Evolutionary conservation across 2,113 vertebrate species (phyloP), one percentile per base, ranked within the genome.

Genomic region (Shinisaurus crocodilurus): DNA sequence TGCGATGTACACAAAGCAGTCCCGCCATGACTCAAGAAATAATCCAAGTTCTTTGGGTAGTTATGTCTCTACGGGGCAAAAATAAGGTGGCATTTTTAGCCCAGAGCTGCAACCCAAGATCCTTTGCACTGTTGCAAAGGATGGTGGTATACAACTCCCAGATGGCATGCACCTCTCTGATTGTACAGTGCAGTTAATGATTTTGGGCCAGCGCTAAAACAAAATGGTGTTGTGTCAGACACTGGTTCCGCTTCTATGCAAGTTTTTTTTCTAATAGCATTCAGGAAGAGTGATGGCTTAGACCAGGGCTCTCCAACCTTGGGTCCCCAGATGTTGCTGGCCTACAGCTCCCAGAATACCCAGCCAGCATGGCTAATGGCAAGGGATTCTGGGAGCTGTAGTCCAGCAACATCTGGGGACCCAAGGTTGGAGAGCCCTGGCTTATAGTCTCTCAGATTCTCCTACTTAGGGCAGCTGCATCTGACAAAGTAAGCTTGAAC

Each of bases 181-280:
- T 32, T 10, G 13, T 80, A 16, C 45, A 1, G 4, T 84, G 60
- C 37, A 67, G 29, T 37, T 40, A 48, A 88, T 50, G 6, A 20
- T 54, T 43, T 20, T 37, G 32, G 20, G 3, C 8, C 16, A 32
- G 69, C 29, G 37, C 6, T 75, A n/a, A 76, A 50, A 77, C 37
- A 40, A 15, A 60, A 43, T 25, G 8, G 3, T 3, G 1, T 40
- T 27, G 90, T 92, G 90, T 95, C 92, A 94, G 96, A 97, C 97
- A 97, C 98, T 98, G 97, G 90, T 98, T 98, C 97, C 96, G 97
- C 97, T 97, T 97, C 97, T 95, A 97, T 96, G 91, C 83, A 96
- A 92, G 88, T 87, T 95, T 40, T 50, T 48, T 45, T 80, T 15
- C 5, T 54, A 43, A 60, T 16, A 37, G 48, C 54, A 60, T 15